Evolutionary conservation across 2,888 invertebrate species (phyloP), one percentile per base, ranked within the genome.

Genomic region (Trisateles emortualis): DNA sequence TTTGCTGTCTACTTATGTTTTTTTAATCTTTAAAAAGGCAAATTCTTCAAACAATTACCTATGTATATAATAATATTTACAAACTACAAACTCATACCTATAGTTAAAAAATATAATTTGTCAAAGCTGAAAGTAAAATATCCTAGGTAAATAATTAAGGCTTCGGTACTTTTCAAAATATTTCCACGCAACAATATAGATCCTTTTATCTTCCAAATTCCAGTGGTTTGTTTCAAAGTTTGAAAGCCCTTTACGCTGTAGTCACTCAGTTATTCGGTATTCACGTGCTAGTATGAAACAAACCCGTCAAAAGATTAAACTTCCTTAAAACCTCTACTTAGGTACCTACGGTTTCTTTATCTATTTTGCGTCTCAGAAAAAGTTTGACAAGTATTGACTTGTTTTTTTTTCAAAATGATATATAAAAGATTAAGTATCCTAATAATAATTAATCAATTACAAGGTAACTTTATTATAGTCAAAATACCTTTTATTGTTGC

Each of bases 171-270:
- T 32, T 32, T 32, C n/a, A 1, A 32, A 32, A 32, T 32, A 32
- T 32, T 32, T 32, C 30, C 2, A 32, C 11, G 11, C 2, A 19
- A 32, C n/a, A 19, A 13, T 9, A 29, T 5, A 35, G 10, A 29
- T 29, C 29, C 29, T 26, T 41, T 41, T 41, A 41, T 29, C 29
- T 29, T 14, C 0, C 14, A 4, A 5, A 41, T n/a, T 10, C 29
- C 41, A n/a, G 41, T 41, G 41, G 29, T 14, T 29, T 41, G 41
- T 41, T 41, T 16, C 16, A 26, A 41, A 29, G n/a, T 41, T 41
- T 41, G n/a, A n/a, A 29, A 29, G 2, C 26, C 29, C 4, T 41
- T 41, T 29, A 16, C 14, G 41, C 26, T 9, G 13, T 40, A 10
- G 41, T 16, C 16, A 29, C 9, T 14, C 6, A 16, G 13, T 35